Evolutionary conservation across 2,113 vertebrate genomes (phyloP), one percentile per base, ranked within the genome.

Genomic region (Notechis scutatus): DNA sequence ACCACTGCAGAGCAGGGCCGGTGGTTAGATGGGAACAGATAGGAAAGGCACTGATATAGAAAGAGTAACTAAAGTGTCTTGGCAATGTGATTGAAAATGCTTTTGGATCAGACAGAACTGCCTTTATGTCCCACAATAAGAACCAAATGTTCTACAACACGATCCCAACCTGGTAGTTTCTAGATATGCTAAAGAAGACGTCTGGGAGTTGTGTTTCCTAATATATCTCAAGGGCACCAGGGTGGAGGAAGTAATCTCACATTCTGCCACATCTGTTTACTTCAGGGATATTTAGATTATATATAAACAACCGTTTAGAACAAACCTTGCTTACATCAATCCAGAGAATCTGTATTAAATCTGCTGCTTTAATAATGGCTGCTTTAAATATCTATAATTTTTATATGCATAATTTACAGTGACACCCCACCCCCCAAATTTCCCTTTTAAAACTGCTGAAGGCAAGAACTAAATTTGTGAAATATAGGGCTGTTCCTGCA

Each of bases 401-500:
- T 95, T 94, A 94, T 93, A 57, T 54, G 54, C 64, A 85, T 56
- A 85, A 81, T 95, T 90, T 93, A 18, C 93, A 95, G 57, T 74
- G 39, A 88, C 8, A 39, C 15, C 69, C 69, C 69, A 3, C 15
- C 0, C 18, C n/a, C 24, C 50, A 47, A 11, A 55, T 90, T 87
- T 64, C 90, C 55, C 86, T 94, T 91, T 93, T 97, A 96, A 94
- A 89, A 52, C 59, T 85, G 29, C 69, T 93, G 90, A 90, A 93
- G 94, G 95, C 92, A 52, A 94, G 95, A 95, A 93, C 88, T 45
- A 85, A 92, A 94, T 91, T 92, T 95, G 42, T 20, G 54, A 0
- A 94, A 4, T 94, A 69, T 94, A 93, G 92, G 86, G 52, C 92
- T 50, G 91, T 92, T 93, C 92, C 88, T 56, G 91, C 91, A 74